Evolutionary conservation across 2,113 vertebrate genomes (phyloP), one percentile per base, ranked within the genome.

Genomic region (Actinemys pallida): DNA sequence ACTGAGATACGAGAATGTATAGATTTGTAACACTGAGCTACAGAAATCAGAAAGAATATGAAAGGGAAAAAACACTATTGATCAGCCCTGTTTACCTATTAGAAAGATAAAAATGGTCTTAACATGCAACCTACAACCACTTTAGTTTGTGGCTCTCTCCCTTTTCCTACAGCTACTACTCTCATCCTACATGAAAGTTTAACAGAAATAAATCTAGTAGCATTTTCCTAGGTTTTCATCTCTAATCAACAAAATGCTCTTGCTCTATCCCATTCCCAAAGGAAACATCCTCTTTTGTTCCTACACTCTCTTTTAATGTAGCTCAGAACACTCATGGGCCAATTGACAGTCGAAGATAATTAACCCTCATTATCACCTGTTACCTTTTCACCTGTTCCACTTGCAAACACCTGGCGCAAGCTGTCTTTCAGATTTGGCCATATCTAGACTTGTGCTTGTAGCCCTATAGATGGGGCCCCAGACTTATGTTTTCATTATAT

Each of bases 81-180:
- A 45, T 39, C 5, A 6, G 4, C 22, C 2, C 3, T 29, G 2
- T 29, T 35, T 62, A 56, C 6, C 10, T 47, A 8, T 29, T 25
- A 22, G 11, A 13, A 29, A 10, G 83, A 76, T 31, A 31, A 35
- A 69, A 49, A 1, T 24, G 13, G 17, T 90, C 72, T 93, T n/a
- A n/a, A 17, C 2, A 72, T 1, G 2, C 3, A 81, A 69, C 0
- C 2, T 75, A 3, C 20, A 42, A 50, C 3, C 0, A 0, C 31
- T 69, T 72, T 10, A 72, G 27, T 49, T 42, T 52, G 31, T 11
- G 0, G 1, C 25, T 87, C 76, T 45, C 10, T 90, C 11, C 0
- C 72, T 91, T 92, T 86, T 9, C 2, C 8, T 88, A 3, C 4
- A 4, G 6, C 91, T 93, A 4, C 2, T 49, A 1, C n/a, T 72